Conservation (phyloP, 2,888 invertebrate genomes). For the Tenthredo amoena region DNA sequence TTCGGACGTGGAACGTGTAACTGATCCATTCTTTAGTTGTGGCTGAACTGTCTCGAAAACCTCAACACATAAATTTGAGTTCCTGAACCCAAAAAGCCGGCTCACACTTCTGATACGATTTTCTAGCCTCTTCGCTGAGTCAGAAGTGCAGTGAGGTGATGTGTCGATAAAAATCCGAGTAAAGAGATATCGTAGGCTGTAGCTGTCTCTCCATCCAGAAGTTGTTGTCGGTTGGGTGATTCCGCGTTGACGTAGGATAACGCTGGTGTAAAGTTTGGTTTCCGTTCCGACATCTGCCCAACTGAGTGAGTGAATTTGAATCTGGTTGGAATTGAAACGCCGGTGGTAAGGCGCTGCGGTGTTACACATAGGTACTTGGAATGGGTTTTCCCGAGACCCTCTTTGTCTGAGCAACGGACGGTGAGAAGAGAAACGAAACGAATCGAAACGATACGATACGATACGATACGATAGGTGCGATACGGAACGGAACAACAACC, state of each 20-base stretch:
- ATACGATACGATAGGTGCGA: not conserved
- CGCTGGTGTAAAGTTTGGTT: not conserved
- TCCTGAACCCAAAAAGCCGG: too few relatives aligned
- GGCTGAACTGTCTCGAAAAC: too few relatives aligned
- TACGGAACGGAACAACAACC: conserved; percentile 40
- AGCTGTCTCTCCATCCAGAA: too few relatives aligned
- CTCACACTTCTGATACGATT: too few relatives aligned
- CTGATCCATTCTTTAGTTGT: too few relatives aligned
- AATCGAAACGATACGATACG: conserved; percentile 16
- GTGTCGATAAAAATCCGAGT: not conserved
- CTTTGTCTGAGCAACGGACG: not conserved
- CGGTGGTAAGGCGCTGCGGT: not conserved
- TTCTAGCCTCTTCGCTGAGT: too few relatives aligned
- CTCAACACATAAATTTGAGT: too few relatives aligned
- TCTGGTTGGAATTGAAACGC: not conserved
- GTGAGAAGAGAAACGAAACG: not conserved
- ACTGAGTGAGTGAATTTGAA: conserved; percentile 5
- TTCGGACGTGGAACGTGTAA: not conserved
- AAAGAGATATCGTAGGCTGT: too few relatives aligned
- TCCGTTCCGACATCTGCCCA: not conserved
- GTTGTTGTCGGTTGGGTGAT: too few relatives aligned
- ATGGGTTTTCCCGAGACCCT: not conserved
- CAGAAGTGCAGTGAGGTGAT: too few relatives aligned
- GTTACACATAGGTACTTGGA: not conserved
- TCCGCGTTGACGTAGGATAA: not conserved